Base-by-base conservation (phyloP, 2,888 invertebrate genomes). In the Mongoloraphidia duomilia region DNA sequence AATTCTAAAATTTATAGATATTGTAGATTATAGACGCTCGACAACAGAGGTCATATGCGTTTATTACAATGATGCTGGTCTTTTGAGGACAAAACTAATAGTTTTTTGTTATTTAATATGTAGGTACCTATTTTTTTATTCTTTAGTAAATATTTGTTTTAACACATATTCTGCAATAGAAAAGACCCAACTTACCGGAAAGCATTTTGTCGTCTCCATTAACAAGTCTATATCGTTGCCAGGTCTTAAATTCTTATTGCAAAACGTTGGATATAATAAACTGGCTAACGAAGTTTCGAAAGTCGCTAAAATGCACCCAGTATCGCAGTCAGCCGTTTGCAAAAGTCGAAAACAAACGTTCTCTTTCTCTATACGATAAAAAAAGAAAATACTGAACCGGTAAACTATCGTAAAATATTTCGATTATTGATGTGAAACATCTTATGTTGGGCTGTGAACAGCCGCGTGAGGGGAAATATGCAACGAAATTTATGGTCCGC, bases 271-370 rank as follows among this genome's bases (percentile, higher is more conserved):
- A 60, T 79, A 82, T 12, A 84, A 67, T 9, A 83, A 67, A 58
- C 82, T 80, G 40, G 73, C 73, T 36, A 82, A 64, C 38, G 76
- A 72, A 2, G 79, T 79, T 47, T 79, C 71, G 61, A 82, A 83
- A 45, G 75, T 76, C 0, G 81, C 79, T 43, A 83, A 64, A 51
- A 78, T 67, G 1, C 72, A 65, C 51, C 74, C 75, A 34, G 60
- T 56, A 37, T 64, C 63, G 26, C 33, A 38, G 17, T 26, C 65
- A 52, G 70, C 65, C 78, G 80, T 81, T 58, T 83, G 83, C 12
- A 82, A 72, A 48, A 83, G 63, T 62, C 82, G 79, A 50, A 75
- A 74, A 61, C 77, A 77, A 53, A 82, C 67, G 55, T 69, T 71
- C 66, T 82, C 79, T 46, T 73, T 70, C 59, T 73, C 77, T 74